These are phyloP conservation scores for Calidris pygmaea DNA, from an alignment of 2,113 vertebrate genomes.

Conservation along the genomic window DNA sequence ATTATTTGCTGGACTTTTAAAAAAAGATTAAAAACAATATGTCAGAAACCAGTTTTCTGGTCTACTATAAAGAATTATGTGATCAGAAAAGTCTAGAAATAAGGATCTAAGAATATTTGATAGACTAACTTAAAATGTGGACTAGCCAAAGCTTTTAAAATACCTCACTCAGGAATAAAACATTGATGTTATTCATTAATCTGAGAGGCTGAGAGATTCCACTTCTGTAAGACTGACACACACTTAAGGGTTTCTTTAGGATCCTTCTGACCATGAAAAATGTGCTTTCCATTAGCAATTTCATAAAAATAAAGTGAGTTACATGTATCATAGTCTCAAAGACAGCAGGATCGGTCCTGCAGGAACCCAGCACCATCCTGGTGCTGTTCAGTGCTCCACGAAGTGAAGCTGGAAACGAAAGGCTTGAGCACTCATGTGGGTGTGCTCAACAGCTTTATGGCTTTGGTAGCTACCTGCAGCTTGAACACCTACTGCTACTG, in stretches of 20 bases:
- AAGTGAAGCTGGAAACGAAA: background rate
- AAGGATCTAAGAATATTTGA: background rate
- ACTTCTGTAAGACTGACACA: background rate
- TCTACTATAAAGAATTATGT: background rate
- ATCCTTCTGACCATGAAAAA: background rate
- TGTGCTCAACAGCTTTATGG: background rate
- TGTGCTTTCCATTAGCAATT: background rate
- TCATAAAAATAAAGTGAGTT: background rate
- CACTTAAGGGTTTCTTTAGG: background rate
- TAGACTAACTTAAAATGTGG: background rate
- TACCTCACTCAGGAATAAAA: background rate
- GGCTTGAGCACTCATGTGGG: fast-evolving
- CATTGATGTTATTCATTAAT: background rate
- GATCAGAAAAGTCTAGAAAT: background rate
- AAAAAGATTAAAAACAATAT: background rate
- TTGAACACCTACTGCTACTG: background rate
- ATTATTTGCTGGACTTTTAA: background rate
- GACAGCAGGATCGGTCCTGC: background rate
- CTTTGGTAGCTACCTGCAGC: background rate
- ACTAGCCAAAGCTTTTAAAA: background rate
- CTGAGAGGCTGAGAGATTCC: background rate
- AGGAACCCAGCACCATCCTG: background rate
- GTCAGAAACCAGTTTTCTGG: background rate
- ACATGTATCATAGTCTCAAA: background rate
- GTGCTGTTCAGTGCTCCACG: background rate